Evolutionary conservation across 2,797 vertebrate genomes (phyloP), one percentile per base, ranked within the genome.

Genomic region (Tragelaphus oryx): DNA sequence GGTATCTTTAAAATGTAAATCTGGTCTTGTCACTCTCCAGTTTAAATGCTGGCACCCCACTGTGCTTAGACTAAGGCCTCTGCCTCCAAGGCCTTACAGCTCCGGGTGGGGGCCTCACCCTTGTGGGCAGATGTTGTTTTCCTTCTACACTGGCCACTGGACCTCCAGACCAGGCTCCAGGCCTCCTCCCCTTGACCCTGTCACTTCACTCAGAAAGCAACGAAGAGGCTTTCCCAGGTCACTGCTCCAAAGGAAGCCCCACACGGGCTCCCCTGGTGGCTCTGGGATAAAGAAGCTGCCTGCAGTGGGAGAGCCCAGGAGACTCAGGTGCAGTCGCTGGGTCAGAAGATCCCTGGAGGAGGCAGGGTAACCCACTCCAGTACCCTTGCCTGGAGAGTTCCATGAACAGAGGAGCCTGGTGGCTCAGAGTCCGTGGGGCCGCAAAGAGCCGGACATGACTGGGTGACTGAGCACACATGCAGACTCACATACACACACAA

Each of bases 1-100:
- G 22, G 30, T 9, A 2, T n/a, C 59, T 59, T 90, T 46, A 52
- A 86, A 78, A 65, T 46, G 59, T 50, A 68, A 94, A 87, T 71
- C 50, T 62, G 55, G 59, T 65, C 50, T 9, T 11, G 55, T 46
- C n/a, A 48, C 41, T 88, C n/a, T 22, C 22, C 48, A 57, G 20
- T 4, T 71, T 71, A 85, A 89, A 89, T 54, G 84, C 9, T 80
- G 50, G 13, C 41, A 18, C 9, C 28, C 48, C 28, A 78, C 9
- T 84, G 22, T 52, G 76, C 37, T 71, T 44, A 71, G 18, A 87
- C 33, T 55, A 71, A 92, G 55, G 3, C 50, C 41, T 50, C n/a
- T 46, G 46, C 46, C 46, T 46, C 30, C 24, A 14, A n/a, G 17
- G 30, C 14, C 30, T 52, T 41, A 41, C 79, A 91, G 81, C 22